Evolutionary conservation across 2,113 vertebrate genomes (phyloP).

Genomic region (Gallinago undulata): DNA sequence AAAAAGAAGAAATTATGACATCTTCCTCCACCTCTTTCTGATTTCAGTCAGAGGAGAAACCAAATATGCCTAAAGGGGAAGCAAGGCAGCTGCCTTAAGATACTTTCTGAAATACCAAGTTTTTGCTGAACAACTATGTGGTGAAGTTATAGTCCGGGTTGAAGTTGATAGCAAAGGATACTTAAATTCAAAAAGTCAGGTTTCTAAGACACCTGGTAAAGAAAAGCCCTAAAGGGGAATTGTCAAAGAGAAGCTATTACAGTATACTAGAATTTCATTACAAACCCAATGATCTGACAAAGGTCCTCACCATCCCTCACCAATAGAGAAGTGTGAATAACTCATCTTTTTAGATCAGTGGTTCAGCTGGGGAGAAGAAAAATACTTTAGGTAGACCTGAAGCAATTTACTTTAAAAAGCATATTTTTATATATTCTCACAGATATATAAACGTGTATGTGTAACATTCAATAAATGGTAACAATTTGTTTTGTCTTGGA

Average conservation of each 20-base stretch:
- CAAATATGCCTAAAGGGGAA: neutral
- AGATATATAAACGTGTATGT: neutral
- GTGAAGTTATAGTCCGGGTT: neutral
- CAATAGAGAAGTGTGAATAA: neutral
- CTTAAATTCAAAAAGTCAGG: neutral
- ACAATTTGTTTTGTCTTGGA: neutral
- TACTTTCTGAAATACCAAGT: neutral
- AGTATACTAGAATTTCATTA: neutral
- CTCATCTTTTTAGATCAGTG: neutral
- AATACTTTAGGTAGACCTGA: neutral
- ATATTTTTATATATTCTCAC: neutral
- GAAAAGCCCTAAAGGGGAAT: neutral
- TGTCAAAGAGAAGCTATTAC: neutral
- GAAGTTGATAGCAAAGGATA: neutral
- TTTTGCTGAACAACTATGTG: neutral
- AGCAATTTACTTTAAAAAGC: neutral
- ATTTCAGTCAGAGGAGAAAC: neutral
- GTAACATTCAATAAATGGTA: neutral
- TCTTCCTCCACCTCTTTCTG: neutral
- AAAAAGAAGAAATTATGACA: constrained; percentile 32
- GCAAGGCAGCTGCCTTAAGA: neutral
- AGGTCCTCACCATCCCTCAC: neutral
- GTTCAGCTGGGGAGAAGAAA: neutral
- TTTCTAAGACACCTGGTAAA: constrained; percentile 1
- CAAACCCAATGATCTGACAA: neutral